Percentiles rank a stretch among this genome's conserved stretches.
Evolutionary conservation across 2,888 invertebrate species (phyloP).

Genomic region (Cerceris ruficornis): DNA sequence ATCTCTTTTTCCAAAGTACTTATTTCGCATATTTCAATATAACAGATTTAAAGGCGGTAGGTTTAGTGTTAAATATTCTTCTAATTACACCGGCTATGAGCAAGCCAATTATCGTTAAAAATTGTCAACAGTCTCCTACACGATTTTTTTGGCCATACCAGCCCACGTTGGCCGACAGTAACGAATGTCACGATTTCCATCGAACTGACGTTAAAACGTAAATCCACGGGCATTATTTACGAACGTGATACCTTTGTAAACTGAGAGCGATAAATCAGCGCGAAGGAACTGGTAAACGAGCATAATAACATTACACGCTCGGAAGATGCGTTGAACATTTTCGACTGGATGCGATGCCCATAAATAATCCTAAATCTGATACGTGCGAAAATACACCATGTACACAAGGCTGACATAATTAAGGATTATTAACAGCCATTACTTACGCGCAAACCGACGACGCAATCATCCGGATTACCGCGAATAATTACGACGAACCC

Average conservation of each 20-base stretch:
- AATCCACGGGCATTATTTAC: neutral
- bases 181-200: too few relatives aligned
- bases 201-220: neutral
- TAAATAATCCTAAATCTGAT: conserved; percentile 41
- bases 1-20: too few relatives aligned
- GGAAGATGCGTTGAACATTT: conserved; percentile 8
- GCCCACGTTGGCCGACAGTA: too few relatives aligned
- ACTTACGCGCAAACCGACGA: conserved; percentile 19
- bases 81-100: too few relatives aligned
- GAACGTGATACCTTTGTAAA: neutral
- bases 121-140: too few relatives aligned
- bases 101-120: too few relatives aligned
- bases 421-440: conserved; percentile 42
- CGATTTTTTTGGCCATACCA: conserved; percentile 14
- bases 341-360: neutral
- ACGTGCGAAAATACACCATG: neutral
- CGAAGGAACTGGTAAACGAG: neutral
- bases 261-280: neutral
- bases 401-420: conserved; percentile 22
- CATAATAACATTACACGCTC: neutral
- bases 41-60: too few relatives aligned
- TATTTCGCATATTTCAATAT: too few relatives aligned
- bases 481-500: conserved; percentile 30
- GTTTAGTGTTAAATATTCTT: too few relatives aligned
- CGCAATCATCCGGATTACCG: conserved; percentile 42